Conservation (phyloP, 2,797 vertebrate species). For the Neopelma chrysocephalum region DNA sequence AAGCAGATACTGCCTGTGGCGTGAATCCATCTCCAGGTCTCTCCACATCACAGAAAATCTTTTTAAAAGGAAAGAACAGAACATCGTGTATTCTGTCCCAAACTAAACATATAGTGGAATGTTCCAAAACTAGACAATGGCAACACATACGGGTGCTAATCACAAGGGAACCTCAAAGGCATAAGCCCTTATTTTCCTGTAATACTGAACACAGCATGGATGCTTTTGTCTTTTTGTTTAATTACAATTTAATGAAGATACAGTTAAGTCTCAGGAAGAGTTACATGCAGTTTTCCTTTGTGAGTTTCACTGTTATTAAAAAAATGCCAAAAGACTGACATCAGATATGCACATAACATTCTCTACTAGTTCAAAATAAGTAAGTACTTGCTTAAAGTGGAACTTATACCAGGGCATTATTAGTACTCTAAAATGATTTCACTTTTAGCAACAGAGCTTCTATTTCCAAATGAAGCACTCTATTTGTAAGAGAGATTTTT, state of each 20-base stretch:
- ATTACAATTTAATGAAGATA: not conserved
- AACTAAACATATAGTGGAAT: not conserved
- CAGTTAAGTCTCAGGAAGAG: not conserved
- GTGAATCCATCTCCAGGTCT: not conserved
- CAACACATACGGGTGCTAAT: not conserved
- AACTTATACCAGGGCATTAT: not conserved
- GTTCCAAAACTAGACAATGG: not conserved
- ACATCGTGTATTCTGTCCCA: not conserved
- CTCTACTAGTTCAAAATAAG: not conserved
- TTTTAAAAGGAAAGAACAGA: not conserved
- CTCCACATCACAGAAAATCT: not conserved
- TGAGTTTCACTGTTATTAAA: not conserved
- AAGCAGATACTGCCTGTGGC: not conserved
- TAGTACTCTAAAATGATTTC: not conserved
- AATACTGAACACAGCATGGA: not conserved
- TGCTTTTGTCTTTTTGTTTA: not conserved
- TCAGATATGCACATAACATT: not conserved
- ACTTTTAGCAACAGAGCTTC: not conserved
- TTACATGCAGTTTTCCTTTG: accelerated
- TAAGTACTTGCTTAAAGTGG: not conserved
- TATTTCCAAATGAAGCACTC: not conserved
- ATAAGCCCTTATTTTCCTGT: not conserved
- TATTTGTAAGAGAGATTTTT: not conserved
- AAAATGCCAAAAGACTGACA: not conserved
- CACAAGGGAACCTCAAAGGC: not conserved